These are phyloP conservation scores for Acanthurus leucopareius DNA, from an alignment of 2,797 vertebrate genomes.

Conservation along the genomic window DNA sequence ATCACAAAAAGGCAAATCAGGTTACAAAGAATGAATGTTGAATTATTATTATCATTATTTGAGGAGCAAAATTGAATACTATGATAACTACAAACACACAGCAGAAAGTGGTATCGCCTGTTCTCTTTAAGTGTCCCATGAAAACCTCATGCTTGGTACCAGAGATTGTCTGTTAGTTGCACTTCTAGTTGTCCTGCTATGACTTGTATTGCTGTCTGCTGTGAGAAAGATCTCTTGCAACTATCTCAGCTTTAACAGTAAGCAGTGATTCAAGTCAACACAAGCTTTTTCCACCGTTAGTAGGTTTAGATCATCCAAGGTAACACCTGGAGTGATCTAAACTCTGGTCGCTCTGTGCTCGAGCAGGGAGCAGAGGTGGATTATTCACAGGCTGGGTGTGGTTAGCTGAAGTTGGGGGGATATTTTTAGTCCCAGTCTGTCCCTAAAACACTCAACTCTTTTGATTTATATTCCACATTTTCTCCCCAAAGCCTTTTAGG, in stretches of 20 bases:
- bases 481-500: neutral
- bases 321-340: neutral
- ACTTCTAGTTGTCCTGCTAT: neutral
- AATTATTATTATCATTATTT: neutral
- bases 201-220: slow-evolving; percentile 6
- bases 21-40: neutral
- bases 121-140: neutral
- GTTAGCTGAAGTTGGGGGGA: too few relatives aligned
- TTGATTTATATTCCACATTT: neutral
- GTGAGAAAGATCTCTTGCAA: neutral
- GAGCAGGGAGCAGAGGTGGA: too few relatives aligned
- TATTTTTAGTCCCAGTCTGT: too few relatives aligned
- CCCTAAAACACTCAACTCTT: neutral
- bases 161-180: neutral
- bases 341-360: too few relatives aligned
- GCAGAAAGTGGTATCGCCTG: too few relatives aligned
- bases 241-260: neutral
- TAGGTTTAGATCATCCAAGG: neutral
- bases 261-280: neutral
- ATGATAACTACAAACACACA: neutral
- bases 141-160: neutral
- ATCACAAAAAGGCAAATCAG: neutral
- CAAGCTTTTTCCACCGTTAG: neutral
- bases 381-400: too few relatives aligned
- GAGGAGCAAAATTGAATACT: neutral